Conservation (phyloP, 2,113 vertebrate species). For the Crypturellus undulatus region DNA sequence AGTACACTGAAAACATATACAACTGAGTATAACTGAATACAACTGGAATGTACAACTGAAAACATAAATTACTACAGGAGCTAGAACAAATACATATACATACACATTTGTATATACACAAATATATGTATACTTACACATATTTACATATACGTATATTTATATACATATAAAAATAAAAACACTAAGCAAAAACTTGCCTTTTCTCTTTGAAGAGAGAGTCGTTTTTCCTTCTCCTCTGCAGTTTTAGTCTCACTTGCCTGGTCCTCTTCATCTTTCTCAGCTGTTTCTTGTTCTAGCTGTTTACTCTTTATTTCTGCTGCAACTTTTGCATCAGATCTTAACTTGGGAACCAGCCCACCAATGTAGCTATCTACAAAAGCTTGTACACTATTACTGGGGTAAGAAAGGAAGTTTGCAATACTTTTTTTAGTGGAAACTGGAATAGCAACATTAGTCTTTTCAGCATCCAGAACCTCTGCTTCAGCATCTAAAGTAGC, state of each 20-base stretch:
- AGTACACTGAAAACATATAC: background rate
- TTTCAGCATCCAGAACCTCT: slow-evolving; percentile 16
- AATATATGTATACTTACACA: background rate
- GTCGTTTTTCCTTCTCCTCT: slow-evolving; percentile 87
- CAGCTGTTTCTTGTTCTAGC: slow-evolving; percentile 49
- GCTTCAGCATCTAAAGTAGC: background rate
- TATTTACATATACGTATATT: no score
- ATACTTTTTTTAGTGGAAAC: slow-evolving; percentile 85
- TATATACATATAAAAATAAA: background rate
- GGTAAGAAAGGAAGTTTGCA: slow-evolving; percentile 88
- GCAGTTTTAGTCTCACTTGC: slow-evolving; percentile 76
- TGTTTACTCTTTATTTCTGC: slow-evolving; percentile 70
- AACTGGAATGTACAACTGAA: background rate
- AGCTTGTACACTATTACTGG: slow-evolving; percentile 90
- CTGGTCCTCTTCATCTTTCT: slow-evolving; percentile 74
- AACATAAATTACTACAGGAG: background rate
- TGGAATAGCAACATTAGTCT: slow-evolving; percentile 36
- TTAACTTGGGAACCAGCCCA: slow-evolving; percentile 89
- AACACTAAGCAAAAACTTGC: slow-evolving; percentile 63
- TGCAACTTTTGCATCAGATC: slow-evolving; percentile 81
- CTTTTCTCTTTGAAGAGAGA: slow-evolving; percentile 93
- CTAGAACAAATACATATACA: rapidly evolving
- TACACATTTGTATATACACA: background rate
- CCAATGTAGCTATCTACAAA: slow-evolving; percentile 94
- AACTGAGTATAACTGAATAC: no score